A percentile compares a stretch with the other conserved stretches of the same genome.
Evolutionary conservation across 2,113 vertebrate genomes (phyloP).

Genomic region (Bagarius yarrelli): DNA sequence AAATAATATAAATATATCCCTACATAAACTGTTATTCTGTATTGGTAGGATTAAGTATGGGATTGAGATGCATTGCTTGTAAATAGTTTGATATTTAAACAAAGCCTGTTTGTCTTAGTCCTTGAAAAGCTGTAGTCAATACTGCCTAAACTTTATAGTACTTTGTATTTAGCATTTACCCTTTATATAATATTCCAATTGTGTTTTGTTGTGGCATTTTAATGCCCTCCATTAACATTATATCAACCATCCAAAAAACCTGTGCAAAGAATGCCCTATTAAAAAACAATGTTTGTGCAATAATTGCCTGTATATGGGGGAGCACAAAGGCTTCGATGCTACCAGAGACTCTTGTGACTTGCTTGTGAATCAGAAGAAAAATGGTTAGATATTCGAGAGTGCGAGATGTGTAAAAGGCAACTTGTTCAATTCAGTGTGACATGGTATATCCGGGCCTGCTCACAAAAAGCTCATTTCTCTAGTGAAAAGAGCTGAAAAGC

Average conservation of each 20-base stretch:
- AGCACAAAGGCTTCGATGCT: not conserved
- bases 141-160: not conserved
- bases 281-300: slow-evolving; percentile 44
- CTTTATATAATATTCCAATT: not conserved
- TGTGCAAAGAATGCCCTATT: slow-evolving; percentile 49
- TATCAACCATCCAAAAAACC: slow-evolving; percentile 46
- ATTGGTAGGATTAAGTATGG: not conserved
- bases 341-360: not conserved
- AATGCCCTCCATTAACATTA: slow-evolving; percentile 44
- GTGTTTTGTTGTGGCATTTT: no score
- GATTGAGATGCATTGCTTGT: not conserved
- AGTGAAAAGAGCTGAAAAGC: not conserved
- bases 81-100: not conserved
- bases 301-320: slow-evolving; percentile 36
- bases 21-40: not conserved
- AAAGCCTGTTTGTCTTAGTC: not conserved
- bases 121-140: not conserved
- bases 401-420: not conserved
- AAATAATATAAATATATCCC: not conserved
- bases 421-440: slow-evolving; percentile 21
- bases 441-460: not conserved
- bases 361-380: not conserved
- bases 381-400: not conserved
- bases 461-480: slow-evolving; percentile 23
- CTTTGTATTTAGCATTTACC: not conserved